phyloP scores from a whole-genome alignment of 2,888 invertebrate genomes.

The Megaustenia siamemsis region DNA sequence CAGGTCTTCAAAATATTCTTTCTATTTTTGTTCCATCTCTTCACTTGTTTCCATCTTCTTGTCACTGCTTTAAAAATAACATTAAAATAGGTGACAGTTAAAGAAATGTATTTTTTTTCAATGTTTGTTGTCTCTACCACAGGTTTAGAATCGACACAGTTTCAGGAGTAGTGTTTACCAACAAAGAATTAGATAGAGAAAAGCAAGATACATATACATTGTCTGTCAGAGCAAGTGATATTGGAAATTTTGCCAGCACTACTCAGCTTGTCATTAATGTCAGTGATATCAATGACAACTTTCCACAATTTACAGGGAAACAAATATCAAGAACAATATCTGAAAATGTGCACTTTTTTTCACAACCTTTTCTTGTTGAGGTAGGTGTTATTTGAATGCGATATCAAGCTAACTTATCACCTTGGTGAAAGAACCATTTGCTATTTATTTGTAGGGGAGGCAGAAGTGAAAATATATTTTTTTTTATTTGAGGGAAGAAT shows the following conservation, averaged over 20 bases:
- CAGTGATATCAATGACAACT: slow-evolving; percentile 19
- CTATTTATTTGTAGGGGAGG: too few species aligned
- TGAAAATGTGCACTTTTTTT: neutral
- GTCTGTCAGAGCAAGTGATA: slow-evolving; percentile 31
- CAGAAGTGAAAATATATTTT: too few species aligned
- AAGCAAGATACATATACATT: slow-evolving; percentile 24
- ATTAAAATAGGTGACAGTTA: too few species aligned
- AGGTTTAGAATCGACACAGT: slow-evolving; percentile 16
- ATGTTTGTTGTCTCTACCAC: neutral
- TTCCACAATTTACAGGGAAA: neutral
- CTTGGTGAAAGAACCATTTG: too few species aligned
- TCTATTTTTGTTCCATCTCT: too few species aligned
- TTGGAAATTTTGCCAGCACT: slow-evolving; percentile 21
- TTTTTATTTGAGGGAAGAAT: too few species aligned
- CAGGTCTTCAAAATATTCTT: too few species aligned
- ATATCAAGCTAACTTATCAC: too few species aligned
- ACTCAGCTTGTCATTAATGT: slow-evolving; percentile 31
- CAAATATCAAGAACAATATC: neutral
- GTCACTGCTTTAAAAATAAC: too few species aligned
- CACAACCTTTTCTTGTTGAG: neutral
- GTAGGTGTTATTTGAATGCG: too few species aligned
- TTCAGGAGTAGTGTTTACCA: slow-evolving; percentile 32
- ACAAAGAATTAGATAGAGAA: slow-evolving; percentile 25
- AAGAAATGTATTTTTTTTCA: too few species aligned
- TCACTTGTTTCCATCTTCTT: too few species aligned